phyloP scores from a whole-genome alignment of 2,113 vertebrate genomes.

The Cathartes aura region DNA sequence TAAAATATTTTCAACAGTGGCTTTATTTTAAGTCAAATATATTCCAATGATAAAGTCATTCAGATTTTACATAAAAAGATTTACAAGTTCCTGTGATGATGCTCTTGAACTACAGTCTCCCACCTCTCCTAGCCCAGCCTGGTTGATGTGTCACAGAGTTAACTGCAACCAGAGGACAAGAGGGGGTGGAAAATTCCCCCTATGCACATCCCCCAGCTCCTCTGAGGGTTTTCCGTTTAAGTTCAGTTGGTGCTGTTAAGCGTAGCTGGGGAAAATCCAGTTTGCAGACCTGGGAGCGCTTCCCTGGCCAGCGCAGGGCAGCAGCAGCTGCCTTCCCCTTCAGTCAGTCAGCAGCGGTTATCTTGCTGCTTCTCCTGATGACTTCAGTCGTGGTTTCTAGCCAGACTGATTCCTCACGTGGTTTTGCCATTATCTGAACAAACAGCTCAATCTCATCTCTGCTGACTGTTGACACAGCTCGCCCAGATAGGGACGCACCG shows the following conservation, averaged over 20 bases:
- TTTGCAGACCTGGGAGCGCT: background rate
- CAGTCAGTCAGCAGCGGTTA: background rate
- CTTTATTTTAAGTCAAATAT: background rate
- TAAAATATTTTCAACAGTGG: background rate
- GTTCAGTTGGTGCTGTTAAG: background rate
- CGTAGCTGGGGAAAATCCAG: background rate
- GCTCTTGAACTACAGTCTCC: background rate
- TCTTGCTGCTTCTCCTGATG: background rate
- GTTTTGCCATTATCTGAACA: background rate
- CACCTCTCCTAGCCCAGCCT: background rate
- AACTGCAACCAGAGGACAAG: background rate
- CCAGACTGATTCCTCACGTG: background rate
- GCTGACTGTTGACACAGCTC: background rate
- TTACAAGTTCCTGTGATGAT: background rate
- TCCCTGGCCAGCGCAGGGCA: background rate
- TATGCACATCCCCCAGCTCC: background rate
- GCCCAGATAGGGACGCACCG: fast-evolving
- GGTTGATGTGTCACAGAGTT: background rate
- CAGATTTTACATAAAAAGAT: background rate
- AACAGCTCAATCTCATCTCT: background rate
- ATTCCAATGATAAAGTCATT: conserved; percentile 4
- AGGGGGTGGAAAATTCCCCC: background rate
- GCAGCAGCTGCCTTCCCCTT: background rate
- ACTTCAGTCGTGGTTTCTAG: background rate
- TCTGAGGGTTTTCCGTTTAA: conserved; percentile 1